Percentiles rank a stretch among this genome's conserved stretches.
phyloP scores from a whole-genome alignment of 2,113 vertebrate species.

The Pelusios castaneus region DNA sequence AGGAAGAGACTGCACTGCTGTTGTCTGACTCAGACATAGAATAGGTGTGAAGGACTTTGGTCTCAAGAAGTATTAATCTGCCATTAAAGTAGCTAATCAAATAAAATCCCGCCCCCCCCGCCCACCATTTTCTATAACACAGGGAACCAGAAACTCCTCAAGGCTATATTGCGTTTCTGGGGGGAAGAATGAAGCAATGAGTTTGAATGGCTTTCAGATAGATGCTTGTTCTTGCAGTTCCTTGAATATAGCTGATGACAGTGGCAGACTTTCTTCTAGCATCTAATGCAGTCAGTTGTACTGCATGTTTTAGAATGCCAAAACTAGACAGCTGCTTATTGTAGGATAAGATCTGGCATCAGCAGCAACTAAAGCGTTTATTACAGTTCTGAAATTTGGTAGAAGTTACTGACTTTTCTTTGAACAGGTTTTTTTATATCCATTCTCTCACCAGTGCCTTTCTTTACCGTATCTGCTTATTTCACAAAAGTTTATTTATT shows the following conservation, averaged over 20 bases:
- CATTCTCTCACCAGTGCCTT: not conserved
- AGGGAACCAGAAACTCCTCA: not conserved
- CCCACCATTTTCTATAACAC: not conserved
- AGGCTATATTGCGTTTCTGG: constrained; percentile 12
- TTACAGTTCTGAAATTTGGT: constrained; percentile 60
- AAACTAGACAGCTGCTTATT: constrained; percentile 74
- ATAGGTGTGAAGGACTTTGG: not conserved
- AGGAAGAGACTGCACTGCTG: not conserved
- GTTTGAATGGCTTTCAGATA: constrained; percentile 10
- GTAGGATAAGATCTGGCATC: constrained; percentile 62
- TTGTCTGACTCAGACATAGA: not conserved
- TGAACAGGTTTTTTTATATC: not conserved
- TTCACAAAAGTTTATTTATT: not conserved
- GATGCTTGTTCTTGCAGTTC: constrained; percentile 9
- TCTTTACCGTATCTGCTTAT: not conserved
- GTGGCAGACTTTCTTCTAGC: constrained; percentile 42
- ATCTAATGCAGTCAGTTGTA: constrained; percentile 66
- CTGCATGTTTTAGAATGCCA: constrained; percentile 60
- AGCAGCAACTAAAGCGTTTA: constrained; percentile 67
- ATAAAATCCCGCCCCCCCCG: too few species aligned
- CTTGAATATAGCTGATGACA: constrained; percentile 41
- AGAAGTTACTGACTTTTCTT: constrained; percentile 46
- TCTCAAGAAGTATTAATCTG: not conserved
- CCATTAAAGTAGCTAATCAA: not conserved
- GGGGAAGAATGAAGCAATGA: not conserved